Base-by-base conservation (phyloP, 2,888 invertebrate species). In the Bhutanitis thaidina region DNA sequence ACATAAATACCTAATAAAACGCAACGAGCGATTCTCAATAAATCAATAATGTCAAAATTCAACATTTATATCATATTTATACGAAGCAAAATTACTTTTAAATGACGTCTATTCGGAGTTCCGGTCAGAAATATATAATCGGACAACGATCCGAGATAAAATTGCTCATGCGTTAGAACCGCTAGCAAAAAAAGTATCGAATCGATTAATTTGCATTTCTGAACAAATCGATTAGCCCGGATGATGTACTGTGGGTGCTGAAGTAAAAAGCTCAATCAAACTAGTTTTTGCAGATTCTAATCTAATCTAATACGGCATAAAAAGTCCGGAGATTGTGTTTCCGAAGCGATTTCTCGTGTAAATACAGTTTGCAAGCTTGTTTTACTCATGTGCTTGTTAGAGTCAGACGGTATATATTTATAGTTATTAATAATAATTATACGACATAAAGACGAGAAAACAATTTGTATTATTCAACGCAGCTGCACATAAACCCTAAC, bases 151-250 rank as follows among this genome's bases (percentile, higher is more conserved):
- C 43, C 16, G 43, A 40, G 25, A 36, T 48, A 37, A 43, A 48
- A 49, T 37, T 40, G 32, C 30, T 44, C 44, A 39, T 35, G 37
- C 30, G 25, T 34, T 43, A 37, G 30, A 43, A 43, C 32, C 38
- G 37, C 27, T 13, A 25, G 38, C 41, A 49, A 54, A 54, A 20
- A 49, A 52, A 44, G 15, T 30, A 44, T 43, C 43, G 29, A 45
- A 47, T 47, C 46, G 41, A 37, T 52, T 46, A 45, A 52, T 49
- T 54, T 54, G 49, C 49, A 51, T 54, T 50, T 51, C 15, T 25
- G 47, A 50, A 45, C 46, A 43, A 54, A 54, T 47, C 51, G 44
- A 54, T 54, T 52, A 45, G 37, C 43, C n/a, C 41, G 43, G 43
- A 43, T 47, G 43, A 43, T 47, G 43, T 50, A 44, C 10, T 44